Evolutionary conservation across 2,113 vertebrate species (phyloP), one percentile per base, ranked within the genome.

Genomic region (Apaloderma vittatum): DNA sequence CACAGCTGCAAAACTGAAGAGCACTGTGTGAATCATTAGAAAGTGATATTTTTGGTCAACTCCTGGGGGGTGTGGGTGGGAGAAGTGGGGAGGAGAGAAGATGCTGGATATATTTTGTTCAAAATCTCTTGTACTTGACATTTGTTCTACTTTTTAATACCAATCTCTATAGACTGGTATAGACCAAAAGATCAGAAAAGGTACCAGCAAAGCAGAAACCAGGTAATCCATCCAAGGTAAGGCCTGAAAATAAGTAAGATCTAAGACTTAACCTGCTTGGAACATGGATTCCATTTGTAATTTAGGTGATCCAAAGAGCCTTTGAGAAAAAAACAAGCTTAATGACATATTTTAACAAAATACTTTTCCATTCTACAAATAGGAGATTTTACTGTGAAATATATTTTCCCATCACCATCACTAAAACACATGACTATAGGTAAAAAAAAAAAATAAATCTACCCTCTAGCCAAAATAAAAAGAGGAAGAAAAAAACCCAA

Each of bases 11-110:
- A 74, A 93, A 89, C 84, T 93, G 91, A 91, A 95, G 70, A 94
- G 76, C 52, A 45, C 48, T 37, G 94, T 52, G 89, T 97, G 96
- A 96, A 95, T 97, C 95, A 97, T 94, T 96, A 96, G 93, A 94
- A 77, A 96, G 95, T 78, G 91, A 18, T 96, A 96, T 97, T 96
- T 97, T 96, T 86, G 96, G 83, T 92, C 94, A 80, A 18, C 59
- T 96, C 77, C 73, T 30, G 22, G 62, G 77, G 88, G 73, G 5
- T 68, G 96, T 94, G 84, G 95, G 91, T 86, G 95, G 83, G 72
- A 51, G 24, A 94, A 88, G 75, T 5, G n/a, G 54, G 51, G 86
- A 95, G 26, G 62, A 95, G 61, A 91, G 75, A 96, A 93, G 77
- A 91, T 1, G 0, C 32, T 86, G 57, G 73, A 75, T 75, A 29